Percentiles rank a stretch among this genome's conserved stretches.
phyloP scores from a whole-genome alignment of 1,140 invertebrate species.

The Hestina assimilis region DNA sequence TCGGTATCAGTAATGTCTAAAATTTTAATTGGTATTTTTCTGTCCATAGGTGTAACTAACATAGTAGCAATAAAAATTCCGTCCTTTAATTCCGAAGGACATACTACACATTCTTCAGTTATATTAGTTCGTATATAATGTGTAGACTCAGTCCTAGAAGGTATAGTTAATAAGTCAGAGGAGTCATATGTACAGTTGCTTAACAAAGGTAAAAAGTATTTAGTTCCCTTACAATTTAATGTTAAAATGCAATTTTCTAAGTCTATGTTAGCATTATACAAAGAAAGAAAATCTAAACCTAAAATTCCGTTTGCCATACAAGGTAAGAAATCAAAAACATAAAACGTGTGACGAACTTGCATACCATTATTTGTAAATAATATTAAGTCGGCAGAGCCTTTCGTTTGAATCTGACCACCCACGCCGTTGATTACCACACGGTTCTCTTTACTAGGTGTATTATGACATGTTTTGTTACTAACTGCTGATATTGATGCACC shows the following conservation, averaged over 20 bases:
- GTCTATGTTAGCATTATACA: not conserved
- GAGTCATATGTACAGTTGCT: not conserved
- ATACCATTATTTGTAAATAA: not conserved
- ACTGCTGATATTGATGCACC: not conserved
- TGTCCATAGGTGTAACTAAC: not conserved
- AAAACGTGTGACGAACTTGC: not conserved
- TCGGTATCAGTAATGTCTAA: no score
- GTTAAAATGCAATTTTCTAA: not conserved
- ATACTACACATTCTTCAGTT: not conserved
- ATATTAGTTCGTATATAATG: constrained; percentile 4
- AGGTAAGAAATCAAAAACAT: constrained; percentile 3
- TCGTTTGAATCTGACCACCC: not conserved
- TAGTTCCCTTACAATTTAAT: not conserved
- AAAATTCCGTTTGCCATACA: not conserved
- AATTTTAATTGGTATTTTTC: not conserved
- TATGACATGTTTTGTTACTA: constrained; percentile 21
- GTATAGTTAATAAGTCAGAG: not conserved
- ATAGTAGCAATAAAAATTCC: not conserved
- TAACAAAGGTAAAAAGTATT: not conserved
- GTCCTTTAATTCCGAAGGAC: not conserved
- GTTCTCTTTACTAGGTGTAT: not conserved
- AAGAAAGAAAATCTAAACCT: not conserved
- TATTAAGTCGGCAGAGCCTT: not conserved
- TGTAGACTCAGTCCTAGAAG: not conserved
- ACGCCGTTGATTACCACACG: not conserved